Evolutionary conservation across 1,140 invertebrate species (phyloP), one percentile per base, ranked within the genome.

Genomic region (Thaumetopoea pityocampa): DNA sequence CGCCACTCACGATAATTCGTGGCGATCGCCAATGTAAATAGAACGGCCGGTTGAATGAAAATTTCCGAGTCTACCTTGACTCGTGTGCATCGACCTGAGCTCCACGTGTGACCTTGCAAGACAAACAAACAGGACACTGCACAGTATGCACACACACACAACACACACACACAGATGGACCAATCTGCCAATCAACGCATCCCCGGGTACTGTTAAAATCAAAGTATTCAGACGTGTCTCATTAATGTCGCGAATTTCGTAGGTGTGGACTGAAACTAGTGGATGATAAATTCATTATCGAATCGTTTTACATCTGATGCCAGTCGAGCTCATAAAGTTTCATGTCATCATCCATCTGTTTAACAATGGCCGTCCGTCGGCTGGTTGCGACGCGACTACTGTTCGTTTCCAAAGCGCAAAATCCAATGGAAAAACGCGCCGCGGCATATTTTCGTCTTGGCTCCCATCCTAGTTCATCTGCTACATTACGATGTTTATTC

Each of bases 401-500:
- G 65, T 58, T 59, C 66, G 73, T 77, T 81, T 72, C 67, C 65
- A 78, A 79, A 79, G 70, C 68, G 72, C 67, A 64, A 70, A 80
- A 78, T 67, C 74, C 74, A 78, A 81, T 81, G 74, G 79, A 83
- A 81, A 83, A 83, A 83, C 77, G 79, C 79, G 77, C 51, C 66
- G 72, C 72, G 61, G 79, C 79, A 83, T 83, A 83, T 83, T 83
- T 83, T 83, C 79, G 79, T 83, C 79, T 83, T 84, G 79, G 79
- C 79, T 81, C 72, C 67, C 69, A 81, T 81, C 79, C 79, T 83
- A 83, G 79, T 83, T 83, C 80, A 83, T 83, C 79, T 79, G 79
- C 71, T 83, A 80, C 79, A 83, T 83, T 79, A 80, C 77, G 77
- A 83, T 83, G 79, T 83, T 83, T 83, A 83, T 81, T 81, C 79